phyloP scores from a whole-genome alignment of 1,140 invertebrate species.

The Orchesella cincta region DNA sequence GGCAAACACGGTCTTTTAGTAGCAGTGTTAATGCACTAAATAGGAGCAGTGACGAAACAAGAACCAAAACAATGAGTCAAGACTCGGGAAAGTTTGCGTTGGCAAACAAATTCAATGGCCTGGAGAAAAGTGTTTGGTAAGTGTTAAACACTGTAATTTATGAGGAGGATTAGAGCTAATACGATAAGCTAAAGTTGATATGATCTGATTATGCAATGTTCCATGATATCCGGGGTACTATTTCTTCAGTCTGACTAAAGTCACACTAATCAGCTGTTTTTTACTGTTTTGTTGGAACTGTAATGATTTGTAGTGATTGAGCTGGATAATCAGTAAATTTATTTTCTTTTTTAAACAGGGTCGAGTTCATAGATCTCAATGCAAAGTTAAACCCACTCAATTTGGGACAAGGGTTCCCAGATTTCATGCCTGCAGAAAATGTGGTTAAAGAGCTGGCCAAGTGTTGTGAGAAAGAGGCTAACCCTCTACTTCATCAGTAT shows the following conservation, averaged over 20 bases:
- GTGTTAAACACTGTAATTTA: constrained; percentile 9
- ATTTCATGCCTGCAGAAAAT: constrained; percentile 47
- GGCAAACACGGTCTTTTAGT: too few species aligned
- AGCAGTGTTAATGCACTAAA: too few species aligned
- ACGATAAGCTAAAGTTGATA: too few species aligned
- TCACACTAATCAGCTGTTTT: neutral
- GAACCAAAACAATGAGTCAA: too few species aligned
- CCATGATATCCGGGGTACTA: constrained; percentile 27
- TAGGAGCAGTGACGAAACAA: too few species aligned
- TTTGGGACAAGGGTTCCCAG: constrained; percentile 94
- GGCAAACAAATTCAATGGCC: constrained; percentile 63
- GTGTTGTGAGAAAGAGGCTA: constrained; percentile 39
- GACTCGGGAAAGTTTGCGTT: constrained; percentile 65
- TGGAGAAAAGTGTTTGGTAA: constrained; percentile 64
- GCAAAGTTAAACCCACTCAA: constrained; percentile 87
- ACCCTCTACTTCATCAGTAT: constrained; percentile 48
- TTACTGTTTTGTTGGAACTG: constrained; percentile 37
- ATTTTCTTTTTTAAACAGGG: constrained; percentile 66
- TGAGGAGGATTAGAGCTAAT: too few species aligned
- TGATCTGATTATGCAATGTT: too few species aligned
- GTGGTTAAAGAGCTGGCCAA: constrained; percentile 45
- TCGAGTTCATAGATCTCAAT: constrained; percentile 89
- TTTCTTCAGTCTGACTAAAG: neutral
- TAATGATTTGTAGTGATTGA: constrained; percentile 27
- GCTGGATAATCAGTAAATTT: constrained; percentile 41